phyloP scores from a whole-genome alignment of 2,113 vertebrate genomes.

The Pampusana beccarii region DNA sequence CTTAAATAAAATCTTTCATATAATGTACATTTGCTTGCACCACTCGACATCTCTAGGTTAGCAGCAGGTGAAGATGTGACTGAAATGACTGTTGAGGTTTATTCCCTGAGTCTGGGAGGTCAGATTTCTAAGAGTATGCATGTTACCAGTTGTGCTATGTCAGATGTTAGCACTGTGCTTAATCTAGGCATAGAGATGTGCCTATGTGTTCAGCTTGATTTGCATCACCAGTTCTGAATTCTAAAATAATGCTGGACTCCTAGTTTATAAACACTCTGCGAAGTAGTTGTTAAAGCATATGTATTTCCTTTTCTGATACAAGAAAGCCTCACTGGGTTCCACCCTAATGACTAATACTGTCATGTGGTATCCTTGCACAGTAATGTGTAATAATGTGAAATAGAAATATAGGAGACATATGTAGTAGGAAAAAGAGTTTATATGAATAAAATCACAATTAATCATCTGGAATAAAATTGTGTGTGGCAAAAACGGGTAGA shows the following conservation, averaged over 20 bases:
- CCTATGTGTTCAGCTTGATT: background rate
- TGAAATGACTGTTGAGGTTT: background rate
- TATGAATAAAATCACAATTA: background rate
- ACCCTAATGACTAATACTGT: slow-evolving; percentile 2
- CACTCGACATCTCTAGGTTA: background rate
- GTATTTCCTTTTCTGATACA: background rate
- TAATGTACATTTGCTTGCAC: background rate
- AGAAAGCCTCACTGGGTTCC: background rate
- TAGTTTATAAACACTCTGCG: background rate
- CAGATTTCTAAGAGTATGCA: background rate
- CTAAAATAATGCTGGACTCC: background rate
- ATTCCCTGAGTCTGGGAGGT: background rate
- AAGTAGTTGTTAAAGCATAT: background rate
- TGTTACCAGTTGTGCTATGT: background rate
- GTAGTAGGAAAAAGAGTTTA: background rate
- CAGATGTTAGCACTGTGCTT: background rate
- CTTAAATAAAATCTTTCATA: background rate
- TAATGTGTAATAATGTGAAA: background rate
- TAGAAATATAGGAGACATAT: background rate
- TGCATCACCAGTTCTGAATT: background rate
- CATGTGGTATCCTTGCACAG: background rate
- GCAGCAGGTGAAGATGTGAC: background rate
- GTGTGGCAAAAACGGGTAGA: background rate
- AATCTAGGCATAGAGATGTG: background rate
- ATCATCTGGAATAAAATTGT: background rate